These are phyloP conservation scores for Troides oblongomaculatus DNA, from an alignment of 2,888 invertebrate species.

Conservation along the genomic window DNA sequence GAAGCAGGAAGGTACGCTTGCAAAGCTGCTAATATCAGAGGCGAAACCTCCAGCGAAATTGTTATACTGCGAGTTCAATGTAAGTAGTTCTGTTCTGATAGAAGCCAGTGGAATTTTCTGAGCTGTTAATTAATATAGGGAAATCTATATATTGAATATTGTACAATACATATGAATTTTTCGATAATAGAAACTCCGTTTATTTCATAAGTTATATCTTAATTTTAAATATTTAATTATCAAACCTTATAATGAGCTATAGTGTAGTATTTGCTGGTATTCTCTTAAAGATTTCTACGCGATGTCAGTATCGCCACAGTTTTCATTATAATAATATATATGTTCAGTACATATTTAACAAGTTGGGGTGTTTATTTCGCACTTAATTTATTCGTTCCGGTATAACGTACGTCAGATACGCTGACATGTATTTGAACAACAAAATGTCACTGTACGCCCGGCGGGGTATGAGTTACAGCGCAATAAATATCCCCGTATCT, in stretches of 20 bases:
- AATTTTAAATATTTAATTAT: too few species aligned
- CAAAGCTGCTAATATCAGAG: conserved; percentile 89
- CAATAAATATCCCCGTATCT: conserved; percentile 71
- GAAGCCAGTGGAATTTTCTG: not conserved
- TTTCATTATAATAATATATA: not conserved
- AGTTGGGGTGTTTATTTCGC: conserved; percentile 25
- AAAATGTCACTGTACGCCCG: conserved; percentile 60
- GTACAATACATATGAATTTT: too few species aligned
- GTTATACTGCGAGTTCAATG: conserved; percentile 90
- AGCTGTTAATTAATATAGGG: not conserved
- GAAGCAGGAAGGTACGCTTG: conserved; percentile 92
- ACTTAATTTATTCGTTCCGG: conserved; percentile 56
- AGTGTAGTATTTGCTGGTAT: too few species aligned
- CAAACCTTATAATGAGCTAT: too few species aligned
- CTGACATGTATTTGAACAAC: conserved; percentile 55
- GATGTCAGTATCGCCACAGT: not conserved
- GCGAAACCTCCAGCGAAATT: conserved; percentile 88
- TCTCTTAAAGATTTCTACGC: not conserved
- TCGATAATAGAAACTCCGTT: too few species aligned
- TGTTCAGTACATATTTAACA: not conserved
- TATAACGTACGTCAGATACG: conserved; percentile 57
- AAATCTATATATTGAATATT: too few species aligned
- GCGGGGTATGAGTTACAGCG: conserved; percentile 63
- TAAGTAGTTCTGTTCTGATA: conserved; percentile 76
- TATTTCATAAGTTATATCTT: too few species aligned